A percentile compares a stretch with the other conserved stretches of the same genome.
phyloP scores from a whole-genome alignment of 2,113 vertebrate genomes.

The Gambusia affinis region DNA sequence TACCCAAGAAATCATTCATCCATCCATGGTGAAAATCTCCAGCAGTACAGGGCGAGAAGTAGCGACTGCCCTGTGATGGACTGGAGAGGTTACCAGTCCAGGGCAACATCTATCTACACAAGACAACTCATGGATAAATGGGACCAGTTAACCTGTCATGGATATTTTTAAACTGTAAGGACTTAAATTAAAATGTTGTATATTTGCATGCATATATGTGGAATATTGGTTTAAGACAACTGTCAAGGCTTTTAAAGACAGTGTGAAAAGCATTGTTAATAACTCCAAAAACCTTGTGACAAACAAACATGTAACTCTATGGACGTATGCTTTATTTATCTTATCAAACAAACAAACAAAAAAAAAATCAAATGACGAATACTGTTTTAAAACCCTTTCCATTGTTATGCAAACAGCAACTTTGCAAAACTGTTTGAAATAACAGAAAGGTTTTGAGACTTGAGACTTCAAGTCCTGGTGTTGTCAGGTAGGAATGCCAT shows the following conservation, averaged over 20 bases:
- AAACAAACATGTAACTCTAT: constrained; percentile 13
- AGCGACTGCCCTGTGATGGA: no score
- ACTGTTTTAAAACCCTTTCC: not conserved
- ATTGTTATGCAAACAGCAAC: not conserved
- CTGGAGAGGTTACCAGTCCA: no score
- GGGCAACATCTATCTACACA: no score
- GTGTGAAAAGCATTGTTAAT: constrained; percentile 40
- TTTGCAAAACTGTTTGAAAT: not conserved
- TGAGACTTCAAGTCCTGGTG: not conserved
- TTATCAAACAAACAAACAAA: constrained; percentile 19
- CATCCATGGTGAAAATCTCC: no score
- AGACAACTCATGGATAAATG: no score
- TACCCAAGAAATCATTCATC: no score
- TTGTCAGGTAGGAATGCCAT: not conserved
- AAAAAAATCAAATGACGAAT: no score
- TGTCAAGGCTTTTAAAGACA: constrained; percentile 61
- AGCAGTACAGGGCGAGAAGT: no score
- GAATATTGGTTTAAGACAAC: constrained; percentile 46
- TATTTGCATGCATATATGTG: not conserved
- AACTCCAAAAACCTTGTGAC: not conserved
- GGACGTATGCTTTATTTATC: constrained; percentile 32
- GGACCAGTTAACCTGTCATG: no score
- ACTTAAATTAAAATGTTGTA: not conserved
- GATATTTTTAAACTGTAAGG: no score
- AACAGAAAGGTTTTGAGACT: not conserved